Evolutionary conservation across 2,888 invertebrate species (phyloP).

Genomic region (Brachycybe producta): DNA sequence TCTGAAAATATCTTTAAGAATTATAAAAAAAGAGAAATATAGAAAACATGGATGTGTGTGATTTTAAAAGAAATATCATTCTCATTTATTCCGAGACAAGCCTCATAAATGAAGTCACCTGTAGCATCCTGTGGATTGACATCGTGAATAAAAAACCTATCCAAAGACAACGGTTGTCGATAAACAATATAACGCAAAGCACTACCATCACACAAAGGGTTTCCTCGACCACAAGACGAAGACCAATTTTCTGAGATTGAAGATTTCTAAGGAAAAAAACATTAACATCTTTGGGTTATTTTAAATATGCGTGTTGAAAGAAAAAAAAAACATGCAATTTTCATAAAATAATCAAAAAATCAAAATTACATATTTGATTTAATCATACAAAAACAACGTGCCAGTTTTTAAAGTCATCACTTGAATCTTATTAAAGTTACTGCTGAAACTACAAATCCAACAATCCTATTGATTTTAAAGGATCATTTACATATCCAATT

Average conservation of each 20-base stretch:
- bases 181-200: constrained; percentile 36
- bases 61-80: no score
- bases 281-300: background rate
- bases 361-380: background rate
- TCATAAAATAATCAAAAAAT: background rate
- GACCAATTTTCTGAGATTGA: constrained; percentile 37
- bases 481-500: no score
- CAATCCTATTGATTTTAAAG: no score
- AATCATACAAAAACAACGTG: background rate
- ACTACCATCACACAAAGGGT: constrained; percentile 24
- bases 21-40: no score
- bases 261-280: constrained; percentile 32
- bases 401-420: no score
- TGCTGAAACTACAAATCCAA: no score
- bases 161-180: constrained; percentile 37
- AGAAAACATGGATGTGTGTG: no score
- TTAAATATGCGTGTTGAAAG: no score
- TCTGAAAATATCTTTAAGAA: no score
- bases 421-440: no score
- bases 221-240: constrained; percentile 29
- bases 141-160: constrained; percentile 38
- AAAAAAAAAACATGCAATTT: background rate
- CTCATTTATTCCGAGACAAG: no score
- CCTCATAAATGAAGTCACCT: no score
- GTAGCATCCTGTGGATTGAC: constrained; percentile 27